A percentile compares a stretch with the other conserved stretches of the same genome.
phyloP scores from a whole-genome alignment of 2,888 invertebrate genomes.

The Halictus ligatus region DNA sequence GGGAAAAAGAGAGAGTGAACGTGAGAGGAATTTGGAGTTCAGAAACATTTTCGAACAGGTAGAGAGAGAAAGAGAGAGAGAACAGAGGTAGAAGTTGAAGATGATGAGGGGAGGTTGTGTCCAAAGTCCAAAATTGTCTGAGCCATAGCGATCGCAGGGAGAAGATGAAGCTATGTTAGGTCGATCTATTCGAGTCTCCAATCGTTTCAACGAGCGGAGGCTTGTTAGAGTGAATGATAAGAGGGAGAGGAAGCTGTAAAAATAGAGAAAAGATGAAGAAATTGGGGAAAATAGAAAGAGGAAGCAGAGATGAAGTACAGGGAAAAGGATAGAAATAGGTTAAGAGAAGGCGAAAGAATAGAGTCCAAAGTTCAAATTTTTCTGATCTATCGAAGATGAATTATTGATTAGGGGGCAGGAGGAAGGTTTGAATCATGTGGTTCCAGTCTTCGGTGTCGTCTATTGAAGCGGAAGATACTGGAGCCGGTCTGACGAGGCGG shows the following conservation, averaged over 20 bases:
- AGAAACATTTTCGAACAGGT: neutral
- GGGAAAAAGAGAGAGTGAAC: neutral
- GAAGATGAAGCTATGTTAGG: neutral
- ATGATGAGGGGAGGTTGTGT: neutral
- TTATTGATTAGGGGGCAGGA: neutral
- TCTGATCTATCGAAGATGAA: neutral
- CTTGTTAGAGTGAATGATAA: neutral
- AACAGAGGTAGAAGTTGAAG: neutral
- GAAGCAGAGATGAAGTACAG: neutral
- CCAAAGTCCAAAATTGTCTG: neutral
- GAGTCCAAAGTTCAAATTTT: neutral
- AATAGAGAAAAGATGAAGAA: neutral
- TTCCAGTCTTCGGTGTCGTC: neutral
- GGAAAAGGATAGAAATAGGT: neutral
- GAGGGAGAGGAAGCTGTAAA: neutral
- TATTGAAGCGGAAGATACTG: neutral
- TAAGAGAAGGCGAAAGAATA: neutral
- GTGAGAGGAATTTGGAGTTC: neutral
- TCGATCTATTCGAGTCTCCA: neutral
- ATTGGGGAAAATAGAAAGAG: neutral
- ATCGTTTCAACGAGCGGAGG: neutral
- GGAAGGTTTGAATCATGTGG: neutral
- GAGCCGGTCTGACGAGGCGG: neutral
- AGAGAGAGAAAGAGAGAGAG: neutral
- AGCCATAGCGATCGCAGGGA: neutral